phyloP scores from a whole-genome alignment of 2,797 vertebrate genomes.

The Enteromius fasciolatus region DNA sequence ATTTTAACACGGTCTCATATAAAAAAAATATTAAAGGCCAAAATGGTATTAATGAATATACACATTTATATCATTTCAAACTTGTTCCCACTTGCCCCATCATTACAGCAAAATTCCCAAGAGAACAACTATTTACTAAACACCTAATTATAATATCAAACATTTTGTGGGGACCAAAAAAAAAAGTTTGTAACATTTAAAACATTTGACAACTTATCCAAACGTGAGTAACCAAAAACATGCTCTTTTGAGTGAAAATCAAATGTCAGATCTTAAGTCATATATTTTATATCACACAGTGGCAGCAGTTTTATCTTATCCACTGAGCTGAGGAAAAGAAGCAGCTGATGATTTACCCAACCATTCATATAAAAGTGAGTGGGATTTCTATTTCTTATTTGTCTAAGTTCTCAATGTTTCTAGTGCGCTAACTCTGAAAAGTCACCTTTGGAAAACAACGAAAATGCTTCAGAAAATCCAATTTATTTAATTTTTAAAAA shows the following conservation, averaged over 20 bases:
- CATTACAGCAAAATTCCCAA: not conserved
- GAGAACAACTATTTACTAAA: not conserved
- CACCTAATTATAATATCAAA: not conserved
- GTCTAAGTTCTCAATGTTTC: not conserved
- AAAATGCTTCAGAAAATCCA: slow-evolving; percentile 5
- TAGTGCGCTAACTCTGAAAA: slow-evolving; percentile 9
- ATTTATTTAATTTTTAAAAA: slow-evolving; percentile 18
- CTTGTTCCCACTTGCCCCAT: not conserved
- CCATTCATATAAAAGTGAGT: slow-evolving; percentile 3
- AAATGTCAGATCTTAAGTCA: slow-evolving; percentile 40
- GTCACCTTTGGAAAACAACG: not conserved
- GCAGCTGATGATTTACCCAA: slow-evolving; percentile 28
- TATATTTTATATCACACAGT: slow-evolving; percentile 32
- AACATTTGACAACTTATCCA: not conserved
- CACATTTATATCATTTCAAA: not conserved
- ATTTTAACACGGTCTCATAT: not conserved
- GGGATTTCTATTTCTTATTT: not conserved
- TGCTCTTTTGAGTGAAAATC: slow-evolving; percentile 27
- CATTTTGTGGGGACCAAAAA: not conserved
- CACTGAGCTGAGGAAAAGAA: slow-evolving; percentile 21
- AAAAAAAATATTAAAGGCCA: not conserved
- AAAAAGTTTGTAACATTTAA: not conserved
- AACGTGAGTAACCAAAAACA: not conserved
- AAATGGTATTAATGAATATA: not conserved
- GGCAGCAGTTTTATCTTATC: slow-evolving; percentile 28